A percentile compares a stretch with the other conserved stretches of the same genome.
phyloP scores from a whole-genome alignment of 1,140 invertebrate species.

The Drosophila pachea region DNA sequence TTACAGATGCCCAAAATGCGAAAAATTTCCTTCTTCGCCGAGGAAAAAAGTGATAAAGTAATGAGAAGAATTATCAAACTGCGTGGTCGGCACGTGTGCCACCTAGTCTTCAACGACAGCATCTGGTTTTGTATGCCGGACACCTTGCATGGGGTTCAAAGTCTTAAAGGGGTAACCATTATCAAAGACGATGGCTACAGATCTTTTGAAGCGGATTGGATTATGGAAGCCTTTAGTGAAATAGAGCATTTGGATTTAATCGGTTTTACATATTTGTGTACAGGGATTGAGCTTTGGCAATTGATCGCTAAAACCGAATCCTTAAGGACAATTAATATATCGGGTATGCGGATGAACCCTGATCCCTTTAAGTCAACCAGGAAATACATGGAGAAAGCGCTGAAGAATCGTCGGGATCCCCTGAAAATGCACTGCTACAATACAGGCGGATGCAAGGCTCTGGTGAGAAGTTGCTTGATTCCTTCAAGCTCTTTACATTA shows the following conservation, averaged over 20 bases:
- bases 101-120: constrained; percentile 6
- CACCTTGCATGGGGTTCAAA: neutral
- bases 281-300: constrained; percentile 20
- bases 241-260: constrained; percentile 18
- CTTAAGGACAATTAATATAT: constrained; percentile 13
- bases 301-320: neutral
- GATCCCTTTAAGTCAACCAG: constrained; percentile 4
- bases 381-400: neutral
- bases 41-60: neutral
- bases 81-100: neutral
- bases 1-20: constrained; percentile 8
- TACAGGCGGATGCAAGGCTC: neutral
- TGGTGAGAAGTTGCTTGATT: too few relatives aligned
- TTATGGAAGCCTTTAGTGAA: neutral
- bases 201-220: neutral
- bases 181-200: constrained; percentile 16
- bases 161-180: constrained; percentile 3
- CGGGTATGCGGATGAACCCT: constrained; percentile 2
- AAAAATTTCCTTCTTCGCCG: neutral
- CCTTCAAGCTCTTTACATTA: neutral
- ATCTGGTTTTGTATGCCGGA: neutral
- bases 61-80: neutral
- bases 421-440: constrained; percentile 3
- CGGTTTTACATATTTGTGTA: neutral
- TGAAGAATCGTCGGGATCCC: neutral